phyloP scores from a whole-genome alignment of 2,797 vertebrate genomes.

The Fistularia commersonii region DNA sequence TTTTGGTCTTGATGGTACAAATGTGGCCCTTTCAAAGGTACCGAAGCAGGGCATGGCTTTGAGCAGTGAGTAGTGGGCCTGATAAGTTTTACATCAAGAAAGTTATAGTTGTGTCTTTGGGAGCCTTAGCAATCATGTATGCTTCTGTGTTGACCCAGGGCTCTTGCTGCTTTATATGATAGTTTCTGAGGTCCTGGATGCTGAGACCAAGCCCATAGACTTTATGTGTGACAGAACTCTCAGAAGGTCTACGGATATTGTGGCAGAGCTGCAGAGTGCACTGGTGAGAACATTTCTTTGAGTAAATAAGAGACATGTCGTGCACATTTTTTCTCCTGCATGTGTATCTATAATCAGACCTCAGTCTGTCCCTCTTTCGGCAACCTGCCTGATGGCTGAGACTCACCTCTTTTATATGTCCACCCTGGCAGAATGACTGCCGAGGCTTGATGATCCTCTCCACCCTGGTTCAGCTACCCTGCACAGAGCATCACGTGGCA shows the following conservation, averaged over 20 bases:
- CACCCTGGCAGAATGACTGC: constrained; percentile 56
- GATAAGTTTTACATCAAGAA: constrained; percentile 3
- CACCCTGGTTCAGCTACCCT: constrained; percentile 59
- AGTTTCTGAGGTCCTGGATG: constrained; percentile 56
- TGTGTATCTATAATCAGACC: constrained; percentile 12
- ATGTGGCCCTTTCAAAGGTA: constrained; percentile 42
- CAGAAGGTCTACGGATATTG: constrained; percentile 64
- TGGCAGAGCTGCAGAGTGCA: constrained; percentile 50
- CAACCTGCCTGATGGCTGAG: constrained; percentile 10
- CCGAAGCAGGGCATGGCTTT: constrained; percentile 66
- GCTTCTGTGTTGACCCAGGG: constrained; percentile 48
- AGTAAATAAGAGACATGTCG: too few relatives aligned
- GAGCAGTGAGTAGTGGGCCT: constrained; percentile 59
- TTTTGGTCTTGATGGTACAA: constrained; percentile 56
- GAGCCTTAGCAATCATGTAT: constrained; percentile 9
- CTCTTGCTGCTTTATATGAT: constrained; percentile 66
- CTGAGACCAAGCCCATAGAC: constrained; percentile 56
- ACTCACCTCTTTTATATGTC: constrained; percentile 21
- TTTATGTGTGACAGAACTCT: constrained; percentile 68
- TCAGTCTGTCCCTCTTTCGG: constrained; percentile 16
- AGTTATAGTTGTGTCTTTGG: constrained; percentile 3
- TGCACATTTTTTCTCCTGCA: background rate
- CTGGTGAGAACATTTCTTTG: constrained; percentile 55
- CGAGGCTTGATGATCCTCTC: constrained; percentile 32
- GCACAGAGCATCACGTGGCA: constrained; percentile 59